Conservation (phyloP, 1,140 invertebrate genomes). For the Heliconius nattereri region DNA sequence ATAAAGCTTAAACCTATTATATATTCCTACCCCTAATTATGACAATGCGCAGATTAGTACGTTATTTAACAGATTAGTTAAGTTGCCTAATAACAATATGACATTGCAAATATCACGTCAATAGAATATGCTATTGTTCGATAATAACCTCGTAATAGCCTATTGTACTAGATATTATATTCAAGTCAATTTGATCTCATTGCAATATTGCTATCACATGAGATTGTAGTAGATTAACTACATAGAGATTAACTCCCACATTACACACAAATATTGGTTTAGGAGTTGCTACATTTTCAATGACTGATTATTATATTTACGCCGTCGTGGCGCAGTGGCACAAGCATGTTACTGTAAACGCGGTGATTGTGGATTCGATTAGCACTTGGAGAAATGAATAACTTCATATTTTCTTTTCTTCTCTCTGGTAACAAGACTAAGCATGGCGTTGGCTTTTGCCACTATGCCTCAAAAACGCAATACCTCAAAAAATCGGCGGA, state of each 20-base stretch:
- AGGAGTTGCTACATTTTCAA: not conserved
- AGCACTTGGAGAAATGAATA: not conserved
- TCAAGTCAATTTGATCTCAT: not conserved
- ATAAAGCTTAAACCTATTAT: not conserved
- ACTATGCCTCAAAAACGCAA: not conserved
- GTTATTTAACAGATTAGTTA: not conserved
- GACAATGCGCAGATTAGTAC: not conserved
- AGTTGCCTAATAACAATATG: not conserved
- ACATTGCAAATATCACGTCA: not conserved
- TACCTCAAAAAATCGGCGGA: not conserved
- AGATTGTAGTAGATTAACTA: not conserved
- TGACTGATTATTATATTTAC: not conserved
- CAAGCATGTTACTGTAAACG: not conserved
- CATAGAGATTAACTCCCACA: not conserved
- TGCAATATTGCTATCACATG: not conserved
- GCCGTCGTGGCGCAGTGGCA: not conserved
- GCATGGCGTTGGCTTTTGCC: not conserved
- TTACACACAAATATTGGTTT: not conserved
- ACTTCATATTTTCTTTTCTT: no score
- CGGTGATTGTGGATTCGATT: not conserved
- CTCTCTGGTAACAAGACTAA: not conserved
- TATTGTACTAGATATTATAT: not conserved
- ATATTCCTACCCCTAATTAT: not conserved
- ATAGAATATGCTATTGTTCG: constrained; percentile 6
- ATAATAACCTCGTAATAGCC: not conserved